A percentile compares a stretch with the other conserved stretches of the same genome.
phyloP scores from a whole-genome alignment of 2,113 vertebrate species.

The Nansenia antarctica region DNA sequence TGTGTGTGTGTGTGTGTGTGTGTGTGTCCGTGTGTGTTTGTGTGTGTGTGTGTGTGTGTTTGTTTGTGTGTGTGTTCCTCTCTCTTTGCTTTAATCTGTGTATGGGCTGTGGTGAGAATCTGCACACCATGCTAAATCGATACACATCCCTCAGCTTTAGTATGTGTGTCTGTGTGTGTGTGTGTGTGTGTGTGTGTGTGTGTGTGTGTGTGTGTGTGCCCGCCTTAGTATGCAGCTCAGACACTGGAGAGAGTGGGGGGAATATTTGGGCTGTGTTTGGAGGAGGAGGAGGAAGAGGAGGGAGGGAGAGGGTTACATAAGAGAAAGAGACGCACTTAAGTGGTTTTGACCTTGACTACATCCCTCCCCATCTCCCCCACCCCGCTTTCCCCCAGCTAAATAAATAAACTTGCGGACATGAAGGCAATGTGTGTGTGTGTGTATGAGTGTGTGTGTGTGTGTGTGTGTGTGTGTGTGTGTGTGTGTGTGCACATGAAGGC shows the following conservation, averaged over 20 bases:
- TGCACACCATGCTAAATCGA: slow-evolving; percentile 76
- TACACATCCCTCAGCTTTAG: slow-evolving; percentile 67
- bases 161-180: slow-evolving; percentile 51
- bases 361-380: slow-evolving; percentile 6
- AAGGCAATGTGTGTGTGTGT: slow-evolving; percentile 18
- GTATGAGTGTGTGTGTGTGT: background rate
- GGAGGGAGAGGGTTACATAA: slow-evolving; percentile 61
- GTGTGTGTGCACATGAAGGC: slow-evolving; percentile 37
- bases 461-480: background rate
- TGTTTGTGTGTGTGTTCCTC: slow-evolving; percentile 46
- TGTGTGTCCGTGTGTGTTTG: too few species aligned
- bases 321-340: slow-evolving; percentile 72
- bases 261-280: slow-evolving; percentile 14
- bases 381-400: slow-evolving; percentile 38
- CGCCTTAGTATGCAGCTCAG: slow-evolving; percentile 66
- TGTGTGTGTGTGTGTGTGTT: slow-evolving; percentile 42
- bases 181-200: slow-evolving; percentile 38
- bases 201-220: slow-evolving; percentile 33
- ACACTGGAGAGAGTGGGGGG: slow-evolving; percentile 31
- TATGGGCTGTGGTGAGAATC: slow-evolving; percentile 75
- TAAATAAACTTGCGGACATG: slow-evolving; percentile 59
- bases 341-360: slow-evolving; percentile 73
- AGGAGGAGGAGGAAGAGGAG: slow-evolving; percentile 12
- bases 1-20: too few species aligned
- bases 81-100: slow-evolving; percentile 68